Percentiles rank a stretch among this genome's conserved stretches.
Conservation (phyloP, 2,888 invertebrate genomes). For the Agrenia bidenticulata region DNA sequence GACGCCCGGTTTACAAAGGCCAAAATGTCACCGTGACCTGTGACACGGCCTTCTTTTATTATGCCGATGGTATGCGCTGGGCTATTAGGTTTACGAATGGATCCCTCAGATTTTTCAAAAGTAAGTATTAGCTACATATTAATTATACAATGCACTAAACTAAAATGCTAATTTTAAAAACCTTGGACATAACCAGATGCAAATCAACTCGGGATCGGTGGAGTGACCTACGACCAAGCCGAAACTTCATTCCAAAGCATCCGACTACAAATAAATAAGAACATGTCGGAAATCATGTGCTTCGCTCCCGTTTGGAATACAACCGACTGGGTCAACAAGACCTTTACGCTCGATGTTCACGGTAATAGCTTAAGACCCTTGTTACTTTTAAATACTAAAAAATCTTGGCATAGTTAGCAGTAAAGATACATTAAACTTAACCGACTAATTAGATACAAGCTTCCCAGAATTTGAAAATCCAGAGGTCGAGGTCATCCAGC, state of each 20-base stretch:
- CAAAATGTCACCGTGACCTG: constrained; percentile 35
- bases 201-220: too few relatives aligned
- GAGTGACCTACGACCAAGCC: not conserved
- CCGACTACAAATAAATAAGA: constrained; percentile 19
- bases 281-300: constrained; percentile 45
- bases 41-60: constrained; percentile 33
- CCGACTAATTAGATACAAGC: constrained; percentile 35
- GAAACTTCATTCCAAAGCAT: constrained; percentile 18
- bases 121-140: not conserved
- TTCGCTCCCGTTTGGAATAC: constrained; percentile 52
- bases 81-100: constrained; percentile 37
- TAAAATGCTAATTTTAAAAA: too few relatives aligned
- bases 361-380: too few relatives aligned
- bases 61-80: constrained; percentile 40
- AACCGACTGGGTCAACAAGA: constrained; percentile 41
- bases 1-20: constrained; percentile 29
- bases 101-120: constrained; percentile 26
- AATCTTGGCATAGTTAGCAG: not conserved
- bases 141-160: too few relatives aligned
- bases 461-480: constrained; percentile 38
- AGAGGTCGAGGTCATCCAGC: constrained; percentile 26
- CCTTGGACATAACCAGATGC: too few relatives aligned
- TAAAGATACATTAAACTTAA: too few relatives aligned
- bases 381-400: not conserved
- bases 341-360: constrained; percentile 22